Conservation (phyloP, 1,140 invertebrate genomes). For the Sinella curviseta region DNA sequence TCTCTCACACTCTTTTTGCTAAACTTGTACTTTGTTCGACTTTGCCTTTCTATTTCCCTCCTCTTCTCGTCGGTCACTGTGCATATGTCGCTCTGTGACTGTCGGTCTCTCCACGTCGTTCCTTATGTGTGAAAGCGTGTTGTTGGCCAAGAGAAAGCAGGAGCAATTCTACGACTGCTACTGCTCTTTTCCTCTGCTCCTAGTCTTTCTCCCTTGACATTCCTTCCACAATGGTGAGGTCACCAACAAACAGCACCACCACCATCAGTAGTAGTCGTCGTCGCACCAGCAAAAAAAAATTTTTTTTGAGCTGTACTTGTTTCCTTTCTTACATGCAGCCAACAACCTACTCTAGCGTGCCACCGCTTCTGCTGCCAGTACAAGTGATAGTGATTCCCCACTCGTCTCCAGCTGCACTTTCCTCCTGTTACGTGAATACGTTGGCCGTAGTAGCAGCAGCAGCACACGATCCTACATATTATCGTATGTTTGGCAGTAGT, state of each 20-base stretch:
- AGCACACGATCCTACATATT: neutral
- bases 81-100: neutral
- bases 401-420: neutral
- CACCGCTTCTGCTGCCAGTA: neutral
- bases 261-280: too few species aligned
- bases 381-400: neutral
- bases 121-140: neutral
- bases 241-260: neutral
- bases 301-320: neutral
- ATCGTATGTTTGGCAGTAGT: too few species aligned
- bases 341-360: neutral
- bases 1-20: too few species aligned
- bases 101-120: neutral
- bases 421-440: neutral
- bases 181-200: conserved; percentile 7
- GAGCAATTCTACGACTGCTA: neutral
- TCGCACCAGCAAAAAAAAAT: neutral
- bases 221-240: conserved; percentile 18
- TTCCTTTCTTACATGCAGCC: neutral
- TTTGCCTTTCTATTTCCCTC: neutral
- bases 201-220: conserved; percentile 8
- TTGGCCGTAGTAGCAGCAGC: neutral
- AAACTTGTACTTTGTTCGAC: neutral
- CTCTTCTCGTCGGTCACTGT: neutral
- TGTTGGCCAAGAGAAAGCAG: conserved; percentile 3